Evolutionary conservation across 2,797 vertebrate genomes (phyloP).

Genomic region (Pseudomugil gertrudae): DNA sequence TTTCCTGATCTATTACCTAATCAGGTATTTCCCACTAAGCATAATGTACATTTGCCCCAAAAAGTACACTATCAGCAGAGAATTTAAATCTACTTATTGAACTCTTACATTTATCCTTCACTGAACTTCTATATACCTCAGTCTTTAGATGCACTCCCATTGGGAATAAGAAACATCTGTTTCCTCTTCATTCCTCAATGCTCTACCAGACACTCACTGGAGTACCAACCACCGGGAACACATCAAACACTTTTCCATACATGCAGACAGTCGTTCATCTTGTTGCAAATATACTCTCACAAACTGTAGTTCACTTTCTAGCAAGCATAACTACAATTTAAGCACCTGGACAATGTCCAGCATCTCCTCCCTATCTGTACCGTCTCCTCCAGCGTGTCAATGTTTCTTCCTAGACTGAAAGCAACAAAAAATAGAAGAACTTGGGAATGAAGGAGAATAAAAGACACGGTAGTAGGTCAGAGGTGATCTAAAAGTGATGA

Average conservation of each 20-base stretch:
- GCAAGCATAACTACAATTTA: conserved; percentile 16
- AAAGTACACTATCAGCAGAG: conserved; percentile 45
- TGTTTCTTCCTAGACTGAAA: conserved; percentile 25
- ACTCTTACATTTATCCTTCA: conserved; percentile 70
- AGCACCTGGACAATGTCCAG: conserved; percentile 37
- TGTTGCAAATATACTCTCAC: conserved; percentile 31
- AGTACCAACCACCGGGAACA: conserved; percentile 56
- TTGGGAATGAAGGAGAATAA: conserved; percentile 53
- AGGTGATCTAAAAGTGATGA: conserved; percentile 76
- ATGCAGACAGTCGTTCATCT: conserved; percentile 55
- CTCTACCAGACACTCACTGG: conserved; percentile 60
- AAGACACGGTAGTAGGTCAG: conserved; percentile 75
- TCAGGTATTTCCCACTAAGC: conserved; percentile 20
- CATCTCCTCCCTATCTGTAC: conserved; percentile 41
- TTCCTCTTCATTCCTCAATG: conserved; percentile 62
- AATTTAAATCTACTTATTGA: conserved; percentile 64
- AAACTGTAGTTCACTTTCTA: conserved; percentile 41
- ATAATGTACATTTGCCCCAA: conserved; percentile 36
- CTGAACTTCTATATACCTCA: conserved; percentile 62
- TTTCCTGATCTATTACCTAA: conserved; percentile 3
- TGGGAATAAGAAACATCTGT: conserved; percentile 75
- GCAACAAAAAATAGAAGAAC: conserved; percentile 28
- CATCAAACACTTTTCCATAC: conserved; percentile 48
- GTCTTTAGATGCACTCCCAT: conserved; percentile 54
- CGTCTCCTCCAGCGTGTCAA: conserved; percentile 34